These are phyloP conservation scores for Hydra vulgaris DNA, from an alignment of 30 jellyfish, hydroid and myxozoan genomes.

Conservation along the genomic window DNA sequence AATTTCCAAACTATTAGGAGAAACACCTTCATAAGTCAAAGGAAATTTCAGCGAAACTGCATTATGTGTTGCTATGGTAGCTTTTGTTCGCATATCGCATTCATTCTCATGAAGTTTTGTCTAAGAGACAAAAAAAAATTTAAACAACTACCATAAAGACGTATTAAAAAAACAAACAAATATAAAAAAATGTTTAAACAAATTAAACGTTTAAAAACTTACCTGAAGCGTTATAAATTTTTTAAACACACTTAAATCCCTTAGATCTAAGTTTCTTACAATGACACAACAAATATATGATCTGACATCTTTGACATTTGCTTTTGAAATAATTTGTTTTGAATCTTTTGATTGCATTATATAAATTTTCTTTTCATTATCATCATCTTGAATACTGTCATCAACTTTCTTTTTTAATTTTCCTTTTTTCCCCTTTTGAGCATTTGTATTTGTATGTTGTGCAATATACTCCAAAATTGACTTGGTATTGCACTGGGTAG, in stretches of 20 bases:
- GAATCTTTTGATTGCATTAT: slow-evolving; percentile 27
- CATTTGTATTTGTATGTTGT: slow-evolving; percentile 32
- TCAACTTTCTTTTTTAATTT: slow-evolving; percentile 17
- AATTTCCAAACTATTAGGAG: slow-evolving; percentile 28
- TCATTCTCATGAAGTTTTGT: slow-evolving; percentile 64
- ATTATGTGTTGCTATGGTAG: slow-evolving; percentile 85
- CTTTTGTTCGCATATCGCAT: slow-evolving; percentile 60
- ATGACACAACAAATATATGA: slow-evolving; percentile 50
- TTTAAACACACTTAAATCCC: slow-evolving; percentile 44
- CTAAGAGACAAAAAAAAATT: slow-evolving; percentile 20
- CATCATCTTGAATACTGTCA: slow-evolving; percentile 18
- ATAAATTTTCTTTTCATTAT: background rate
- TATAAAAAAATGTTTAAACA: too few species aligned
- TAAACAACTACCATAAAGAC: background rate
- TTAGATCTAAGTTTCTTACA: slow-evolving; percentile 47
- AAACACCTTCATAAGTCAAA: slow-evolving; percentile 41
- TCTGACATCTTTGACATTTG: slow-evolving; percentile 48
- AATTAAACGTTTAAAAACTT: background rate
- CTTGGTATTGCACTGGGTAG: slow-evolving; percentile 67
- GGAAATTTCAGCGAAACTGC: slow-evolving; percentile 27
- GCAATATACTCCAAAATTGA: slow-evolving; percentile 56
- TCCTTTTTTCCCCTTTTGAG: slow-evolving; percentile 25
- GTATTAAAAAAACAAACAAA: background rate
- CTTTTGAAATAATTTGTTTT: slow-evolving; percentile 25
- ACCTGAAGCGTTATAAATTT: slow-evolving; percentile 56